A percentile compares a stretch with the other conserved stretches of the same genome.
phyloP scores from a whole-genome alignment of 2,113 vertebrate genomes.

The Hyla sarda region DNA sequence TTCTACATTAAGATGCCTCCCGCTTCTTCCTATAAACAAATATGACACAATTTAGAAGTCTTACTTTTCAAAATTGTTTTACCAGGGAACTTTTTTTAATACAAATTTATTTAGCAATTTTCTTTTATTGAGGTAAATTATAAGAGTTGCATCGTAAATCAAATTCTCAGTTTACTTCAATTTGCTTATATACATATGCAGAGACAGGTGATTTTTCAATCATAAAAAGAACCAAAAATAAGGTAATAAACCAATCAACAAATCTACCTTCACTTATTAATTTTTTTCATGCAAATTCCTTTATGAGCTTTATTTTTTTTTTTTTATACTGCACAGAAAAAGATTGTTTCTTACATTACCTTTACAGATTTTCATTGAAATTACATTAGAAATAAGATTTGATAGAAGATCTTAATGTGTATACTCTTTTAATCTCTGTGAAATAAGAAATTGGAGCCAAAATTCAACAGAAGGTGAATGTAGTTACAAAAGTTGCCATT shows the following conservation, averaged over 20 bases:
- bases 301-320: neutral
- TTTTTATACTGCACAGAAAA: neutral
- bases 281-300: no score
- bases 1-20: conserved; percentile 68
- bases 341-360: neutral
- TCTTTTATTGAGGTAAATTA: conserved; percentile 65
- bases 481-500: neutral
- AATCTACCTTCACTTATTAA: no score
- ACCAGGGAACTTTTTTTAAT: conserved; percentile 66
- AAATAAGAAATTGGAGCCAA: neutral
- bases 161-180: conserved; percentile 65
- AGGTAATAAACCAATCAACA: conserved; percentile 31
- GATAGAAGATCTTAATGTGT: neutral
- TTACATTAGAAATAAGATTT: neutral
- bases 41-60: conserved; percentile 72
- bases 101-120: conserved; percentile 69
- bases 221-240: conserved; percentile 61
- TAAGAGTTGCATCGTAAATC: conserved; percentile 69
- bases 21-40: conserved; percentile 67
- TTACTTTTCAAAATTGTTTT: conserved; percentile 64
- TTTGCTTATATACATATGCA: conserved; percentile 69
- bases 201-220: conserved; percentile 69
- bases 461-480: neutral
- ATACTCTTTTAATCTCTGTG: neutral
- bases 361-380: neutral